A percentile compares a stretch with the other conserved stretches of the same genome.
Conservation (phyloP, 2,797 vertebrate species). For the Lepidocolaptes lacrymiger region DNA sequence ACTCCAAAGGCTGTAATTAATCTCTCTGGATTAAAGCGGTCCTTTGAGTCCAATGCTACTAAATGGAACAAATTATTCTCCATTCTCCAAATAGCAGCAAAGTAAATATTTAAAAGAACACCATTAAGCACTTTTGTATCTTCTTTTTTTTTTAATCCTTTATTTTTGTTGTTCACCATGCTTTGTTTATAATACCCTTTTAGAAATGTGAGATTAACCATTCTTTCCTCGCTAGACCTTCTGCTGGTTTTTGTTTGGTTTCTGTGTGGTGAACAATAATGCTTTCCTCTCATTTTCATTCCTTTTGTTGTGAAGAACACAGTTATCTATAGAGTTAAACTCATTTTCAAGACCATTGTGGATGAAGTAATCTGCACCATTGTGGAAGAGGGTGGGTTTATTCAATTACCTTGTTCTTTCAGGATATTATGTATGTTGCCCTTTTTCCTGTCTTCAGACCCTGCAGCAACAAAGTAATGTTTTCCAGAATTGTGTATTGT, state of each 20-base stretch:
- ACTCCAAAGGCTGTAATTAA: constrained; percentile 64
- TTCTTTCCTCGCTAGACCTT: constrained; percentile 16
- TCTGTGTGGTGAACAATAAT: background rate
- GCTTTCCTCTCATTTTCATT: background rate
- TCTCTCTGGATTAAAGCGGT: constrained; percentile 64
- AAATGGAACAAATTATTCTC: constrained; percentile 69
- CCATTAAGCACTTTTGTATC: constrained; percentile 11
- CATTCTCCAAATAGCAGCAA: constrained; percentile 58
- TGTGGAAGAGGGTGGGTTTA: constrained; percentile 3
- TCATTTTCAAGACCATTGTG: background rate
- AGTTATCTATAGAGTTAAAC: constrained; percentile 42
- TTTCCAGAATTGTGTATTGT: background rate
- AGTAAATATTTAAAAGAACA: constrained; percentile 65
- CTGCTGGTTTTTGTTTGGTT: background rate
- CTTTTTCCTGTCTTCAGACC: background rate
- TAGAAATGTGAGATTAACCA: constrained; percentile 24
- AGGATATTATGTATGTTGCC: background rate
- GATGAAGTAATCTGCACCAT: constrained; percentile 9
- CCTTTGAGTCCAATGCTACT: constrained; percentile 62
- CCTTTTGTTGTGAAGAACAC: constrained; percentile 15
- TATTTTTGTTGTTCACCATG: constrained; percentile 32
- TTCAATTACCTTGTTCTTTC: background rate
- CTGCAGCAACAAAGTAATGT: background rate
- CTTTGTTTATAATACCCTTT: constrained; percentile 49
- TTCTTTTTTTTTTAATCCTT: background rate